These are phyloP conservation scores for Condylura cristata DNA, from an alignment of 2,113 vertebrate genomes.

Conservation along the genomic window DNA sequence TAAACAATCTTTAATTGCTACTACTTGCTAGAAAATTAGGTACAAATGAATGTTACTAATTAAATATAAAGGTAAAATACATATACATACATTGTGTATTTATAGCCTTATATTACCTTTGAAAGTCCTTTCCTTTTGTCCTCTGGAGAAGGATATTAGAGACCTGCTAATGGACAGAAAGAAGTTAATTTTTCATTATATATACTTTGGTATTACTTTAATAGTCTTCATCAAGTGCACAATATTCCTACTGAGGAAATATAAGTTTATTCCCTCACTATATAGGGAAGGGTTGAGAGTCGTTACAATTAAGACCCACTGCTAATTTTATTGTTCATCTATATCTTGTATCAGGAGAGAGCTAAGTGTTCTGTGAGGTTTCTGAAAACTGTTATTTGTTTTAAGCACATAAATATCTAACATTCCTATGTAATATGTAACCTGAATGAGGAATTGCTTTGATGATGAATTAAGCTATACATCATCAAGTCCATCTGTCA, in stretches of 20 bases:
- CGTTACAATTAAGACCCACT: not conserved
- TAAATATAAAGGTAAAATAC: not conserved
- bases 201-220: not conserved
- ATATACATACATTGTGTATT: not conserved
- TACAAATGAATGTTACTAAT: not conserved
- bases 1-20: not conserved
- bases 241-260: not conserved
- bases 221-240: not conserved
- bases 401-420: constrained; percentile 34
- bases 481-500: constrained; percentile 81
- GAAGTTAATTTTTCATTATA: not conserved
- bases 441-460: constrained; percentile 78
- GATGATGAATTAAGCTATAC: constrained; percentile 84
- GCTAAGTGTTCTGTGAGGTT: not conserved
- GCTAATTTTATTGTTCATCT: not conserved
- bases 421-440: constrained; percentile 69
- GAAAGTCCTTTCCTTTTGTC: not conserved
- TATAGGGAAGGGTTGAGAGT: not conserved
- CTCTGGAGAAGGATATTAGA: not conserved
- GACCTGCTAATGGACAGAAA: not conserved
- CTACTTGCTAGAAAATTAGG: not conserved
- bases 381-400: constrained; percentile 46
- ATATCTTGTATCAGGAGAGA: not conserved
- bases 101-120: not conserved
- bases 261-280: not conserved